phyloP scores from a whole-genome alignment of 2,888 invertebrate genomes.

The Theretra japonica region DNA sequence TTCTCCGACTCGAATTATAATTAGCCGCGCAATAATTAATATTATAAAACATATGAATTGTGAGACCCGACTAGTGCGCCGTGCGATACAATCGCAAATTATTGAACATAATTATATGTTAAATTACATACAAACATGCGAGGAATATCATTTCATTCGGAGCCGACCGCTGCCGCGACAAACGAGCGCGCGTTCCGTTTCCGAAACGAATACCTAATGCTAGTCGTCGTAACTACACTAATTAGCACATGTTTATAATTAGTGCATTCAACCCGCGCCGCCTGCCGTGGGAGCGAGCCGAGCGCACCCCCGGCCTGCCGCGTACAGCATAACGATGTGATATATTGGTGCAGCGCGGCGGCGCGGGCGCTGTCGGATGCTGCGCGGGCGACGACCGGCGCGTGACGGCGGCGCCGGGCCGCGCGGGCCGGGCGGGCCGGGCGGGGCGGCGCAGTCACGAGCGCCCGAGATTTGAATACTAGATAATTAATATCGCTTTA shows the following conservation, averaged over 20 bases:
- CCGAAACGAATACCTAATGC: background rate
- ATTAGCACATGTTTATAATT: conserved; percentile 31
- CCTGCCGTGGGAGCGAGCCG: background rate
- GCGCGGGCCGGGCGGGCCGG: conserved; percentile 40
- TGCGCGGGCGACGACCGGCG: conserved; percentile 33
- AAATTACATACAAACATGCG: conserved; percentile 23
- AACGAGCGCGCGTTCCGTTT: background rate
- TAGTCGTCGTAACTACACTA: conserved; percentile 31
- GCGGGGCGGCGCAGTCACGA: conserved; percentile 62
- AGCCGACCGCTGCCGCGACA: background rate
- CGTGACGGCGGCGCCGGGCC: conserved; percentile 40
- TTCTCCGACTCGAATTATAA: conserved; percentile 27
- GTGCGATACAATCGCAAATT: conserved; percentile 32
- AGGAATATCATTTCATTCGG: conserved; percentile 22
- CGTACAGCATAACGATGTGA: background rate
- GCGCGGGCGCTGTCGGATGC: background rate
- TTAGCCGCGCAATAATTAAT: conserved; percentile 30
- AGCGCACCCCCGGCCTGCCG: background rate
- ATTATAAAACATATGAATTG: conserved; percentile 27
- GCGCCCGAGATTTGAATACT: conserved; percentile 81
- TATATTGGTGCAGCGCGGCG: background rate
- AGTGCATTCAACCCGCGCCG: conserved; percentile 27
- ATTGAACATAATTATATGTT: conserved; percentile 32
- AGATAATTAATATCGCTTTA: conserved; percentile 85
- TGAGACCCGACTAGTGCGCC: conserved; percentile 23